Evolutionary conservation across 1,140 invertebrate species (phyloP).

Genomic region (Hycleus phaleratus): DNA sequence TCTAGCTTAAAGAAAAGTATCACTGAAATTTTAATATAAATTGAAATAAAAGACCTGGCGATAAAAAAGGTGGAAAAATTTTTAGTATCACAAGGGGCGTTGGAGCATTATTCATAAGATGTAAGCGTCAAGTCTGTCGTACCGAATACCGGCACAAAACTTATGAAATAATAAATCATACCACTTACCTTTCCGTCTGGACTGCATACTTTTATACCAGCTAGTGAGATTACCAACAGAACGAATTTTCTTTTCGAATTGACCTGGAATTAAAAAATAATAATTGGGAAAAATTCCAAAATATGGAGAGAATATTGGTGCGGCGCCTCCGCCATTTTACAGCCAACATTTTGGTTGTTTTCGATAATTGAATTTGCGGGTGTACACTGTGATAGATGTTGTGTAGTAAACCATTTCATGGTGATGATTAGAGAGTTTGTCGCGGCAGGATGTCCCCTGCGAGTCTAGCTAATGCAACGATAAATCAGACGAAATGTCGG

Average conservation of each 20-base stretch:
- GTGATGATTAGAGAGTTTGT: slow-evolving; percentile 20
- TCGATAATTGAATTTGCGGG: slow-evolving; percentile 7
- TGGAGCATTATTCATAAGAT: slow-evolving; percentile 10
- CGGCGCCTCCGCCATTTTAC: too few relatives aligned
- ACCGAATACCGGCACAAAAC: slow-evolving; percentile 1
- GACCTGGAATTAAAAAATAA: not conserved
- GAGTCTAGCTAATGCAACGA: slow-evolving; percentile 22
- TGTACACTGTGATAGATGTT: not conserved
- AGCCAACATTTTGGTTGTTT: too few relatives aligned
- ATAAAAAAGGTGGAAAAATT: slow-evolving; percentile 1
- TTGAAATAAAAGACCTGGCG: slow-evolving; percentile 2
- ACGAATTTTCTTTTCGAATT: slow-evolving; percentile 8
- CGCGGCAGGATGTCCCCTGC: slow-evolving; percentile 13
- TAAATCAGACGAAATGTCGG: slow-evolving; percentile 16
- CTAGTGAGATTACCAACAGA: slow-evolving; percentile 9
- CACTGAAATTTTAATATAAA: slow-evolving; percentile 3
- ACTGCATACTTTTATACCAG: slow-evolving; percentile 16
- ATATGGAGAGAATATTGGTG: too few relatives aligned
- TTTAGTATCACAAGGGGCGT: slow-evolving; percentile 1
- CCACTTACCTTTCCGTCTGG: slow-evolving; percentile 14
- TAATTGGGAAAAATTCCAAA: not conserved
- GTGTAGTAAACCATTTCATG: slow-evolving; percentile 16
- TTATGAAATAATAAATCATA: slow-evolving; percentile 16
- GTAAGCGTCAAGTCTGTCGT: slow-evolving; percentile 1
- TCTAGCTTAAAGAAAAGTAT: too few relatives aligned